Conservation (phyloP, 1,140 invertebrate species). For the Achroia grisella region DNA sequence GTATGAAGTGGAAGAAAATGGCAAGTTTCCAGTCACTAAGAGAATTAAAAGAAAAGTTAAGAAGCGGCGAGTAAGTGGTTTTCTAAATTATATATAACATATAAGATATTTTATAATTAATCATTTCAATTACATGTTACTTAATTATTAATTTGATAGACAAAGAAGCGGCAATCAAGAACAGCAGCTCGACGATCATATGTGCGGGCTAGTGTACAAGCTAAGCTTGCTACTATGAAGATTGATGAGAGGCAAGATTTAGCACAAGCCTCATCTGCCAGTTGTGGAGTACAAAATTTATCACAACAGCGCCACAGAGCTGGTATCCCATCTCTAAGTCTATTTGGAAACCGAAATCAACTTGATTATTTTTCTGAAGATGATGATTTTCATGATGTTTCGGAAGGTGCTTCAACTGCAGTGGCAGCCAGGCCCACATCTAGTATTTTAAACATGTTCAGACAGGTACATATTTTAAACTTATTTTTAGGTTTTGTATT, state of each 20-base stretch:
- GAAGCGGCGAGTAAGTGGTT: conserved; percentile 47
- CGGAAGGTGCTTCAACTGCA: conserved; percentile 43
- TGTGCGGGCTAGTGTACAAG: conserved; percentile 55
- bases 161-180: conserved; percentile 47
- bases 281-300: too few species aligned
- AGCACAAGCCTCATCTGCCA: too few species aligned
- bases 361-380: conserved; percentile 78
- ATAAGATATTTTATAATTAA: not conserved
- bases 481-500: too few species aligned
- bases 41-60: conserved; percentile 59
- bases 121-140: too few species aligned
- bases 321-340: conserved; percentile 45
- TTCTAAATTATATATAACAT: too few species aligned
- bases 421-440: conserved; percentile 61
- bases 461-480: conserved; percentile 35
- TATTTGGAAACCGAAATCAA: conserved; percentile 77
- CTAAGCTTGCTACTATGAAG: conserved; percentile 26
- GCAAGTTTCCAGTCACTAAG: conserved; percentile 73
- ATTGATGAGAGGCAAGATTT: too few species aligned
- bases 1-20: conserved; percentile 72
- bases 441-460: conserved; percentile 48
- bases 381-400: conserved; percentile 32
- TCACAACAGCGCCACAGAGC: conserved; percentile 43
- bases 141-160: conserved; percentile 16
- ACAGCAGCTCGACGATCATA: conserved; percentile 58